Evolutionary conservation across 2,113 vertebrate species (phyloP), one percentile per base, ranked within the genome.

Genomic region (Pseudolaguvia tuberculata): DNA sequence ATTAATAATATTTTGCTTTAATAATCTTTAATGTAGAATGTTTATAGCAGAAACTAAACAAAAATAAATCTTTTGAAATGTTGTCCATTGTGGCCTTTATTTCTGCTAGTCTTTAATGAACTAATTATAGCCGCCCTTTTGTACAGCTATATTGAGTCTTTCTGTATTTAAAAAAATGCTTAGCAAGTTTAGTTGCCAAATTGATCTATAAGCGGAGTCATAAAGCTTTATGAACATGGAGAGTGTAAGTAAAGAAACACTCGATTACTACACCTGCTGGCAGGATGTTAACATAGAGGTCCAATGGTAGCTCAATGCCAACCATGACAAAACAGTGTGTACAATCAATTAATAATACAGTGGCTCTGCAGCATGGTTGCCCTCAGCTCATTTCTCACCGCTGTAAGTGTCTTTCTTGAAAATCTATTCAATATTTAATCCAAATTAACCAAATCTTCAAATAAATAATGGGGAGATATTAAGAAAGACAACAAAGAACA

Each of bases 381-480:
- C 72, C 62, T 74, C 73, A 77, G 56, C 83, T 85, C 31, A 62
- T 81, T 85, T 83, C 80, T 73, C 56, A 70, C 80, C 87, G 84
- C 82, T 84, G 80, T 86, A 73, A 83, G 81, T 86, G 84, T 80
- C 85, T 86, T 86, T 78, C 83, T 87, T 88, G 83, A 88, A n/a
- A 86, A 88, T 87, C 83, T 89, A 86, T 86, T 86, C 82, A 85
- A 89, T 87, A 83, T 78, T 87, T 83, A 87, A 89, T 89, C 70
- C 69, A 80, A 87, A 56, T 89, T 85, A 82, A 81, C 73, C 77
- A 59, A 66, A 73, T 48, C 67, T 35, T 79, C 35, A 58, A 42
- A 47, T 17, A 67, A 56, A 58, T 21, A 20, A 52, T 61, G 39
- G 63, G 61, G 58, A 72, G 35, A 51, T 21, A 23, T 18, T 42